A percentile compares a stretch with the other conserved stretches of the same genome.
Conservation (phyloP, 2,797 vertebrate species). For the Limnodromus scolopaceus region DNA sequence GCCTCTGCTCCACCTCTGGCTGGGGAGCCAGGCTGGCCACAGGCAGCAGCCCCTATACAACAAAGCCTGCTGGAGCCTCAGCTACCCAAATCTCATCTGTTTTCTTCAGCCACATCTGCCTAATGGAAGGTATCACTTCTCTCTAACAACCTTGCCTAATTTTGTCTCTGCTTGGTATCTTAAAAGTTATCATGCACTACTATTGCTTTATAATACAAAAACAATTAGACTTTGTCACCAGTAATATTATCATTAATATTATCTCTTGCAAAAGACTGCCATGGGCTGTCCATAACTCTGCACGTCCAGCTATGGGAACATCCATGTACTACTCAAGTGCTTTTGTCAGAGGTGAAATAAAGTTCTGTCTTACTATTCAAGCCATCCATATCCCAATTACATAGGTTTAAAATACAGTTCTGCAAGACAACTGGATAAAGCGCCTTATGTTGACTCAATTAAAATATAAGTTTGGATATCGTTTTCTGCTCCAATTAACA, state of each 20-base stretch:
- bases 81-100: conserved; percentile 9
- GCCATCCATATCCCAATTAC: not conserved
- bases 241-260: not conserved
- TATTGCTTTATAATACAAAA: conserved; percentile 37
- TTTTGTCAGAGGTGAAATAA: not conserved
- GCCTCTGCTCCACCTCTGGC: no score
- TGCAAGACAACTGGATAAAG: not conserved
- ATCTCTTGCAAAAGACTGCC: conserved; percentile 2
- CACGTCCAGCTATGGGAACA: not conserved
- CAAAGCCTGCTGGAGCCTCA: not conserved
- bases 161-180: conserved; percentile 13
- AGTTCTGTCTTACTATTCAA: not conserved
- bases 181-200: not conserved
- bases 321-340: not conserved
- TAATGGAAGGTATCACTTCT: not conserved
- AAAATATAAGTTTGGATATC: not conserved
- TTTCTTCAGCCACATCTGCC: not conserved
- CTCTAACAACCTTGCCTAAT: not conserved
- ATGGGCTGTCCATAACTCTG: not conserved
- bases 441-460: not conserved
- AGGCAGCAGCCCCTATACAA: not conserved
- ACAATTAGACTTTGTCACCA: conserved; percentile 40
- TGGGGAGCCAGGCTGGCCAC: not conserved
- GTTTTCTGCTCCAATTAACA: not conserved
- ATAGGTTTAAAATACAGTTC: not conserved